Evolutionary conservation across 2,888 invertebrate genomes (phyloP), one percentile per base, ranked within the genome.

Genomic region (Limnephilus lunatus): DNA sequence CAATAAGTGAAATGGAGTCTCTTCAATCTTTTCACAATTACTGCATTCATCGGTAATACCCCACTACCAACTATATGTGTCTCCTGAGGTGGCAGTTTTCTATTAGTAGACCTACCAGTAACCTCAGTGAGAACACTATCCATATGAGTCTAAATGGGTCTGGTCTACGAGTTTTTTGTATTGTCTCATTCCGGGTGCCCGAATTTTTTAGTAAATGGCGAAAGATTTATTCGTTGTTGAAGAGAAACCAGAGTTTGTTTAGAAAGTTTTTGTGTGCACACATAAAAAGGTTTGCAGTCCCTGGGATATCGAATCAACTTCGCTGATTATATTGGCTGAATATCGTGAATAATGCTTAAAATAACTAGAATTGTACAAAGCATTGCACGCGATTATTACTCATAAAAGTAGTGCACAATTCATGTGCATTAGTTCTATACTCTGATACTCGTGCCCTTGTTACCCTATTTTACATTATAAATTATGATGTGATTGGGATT

Each of bases 141-240:
- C 1, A 12, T 44, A 44, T 44, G 9, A 39, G 11, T 44, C 2
- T 12, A 5, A 0, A 39, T 9, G 11, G 44, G 12, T 44, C 44
- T 39, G 9, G 39, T 39, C 44, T 1, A 39, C 11, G 44, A 48
- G 44, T 14, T 1, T 12, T 48, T 48, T 15, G 44, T 1, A 44
- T 48, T 48, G 14, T 48, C 14, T 48, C 14, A 12, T 48, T 48
- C 44, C 14, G 44, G 12, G 44, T 48, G 44, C 14, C 14, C 44
- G 97, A 97, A 97, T 97, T 97, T 97, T 97, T 97, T 97, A 97
- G 97, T 97, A 97, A 97, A 97, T 97, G 97, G 97, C 97, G 97
- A 97, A 97, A 97, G 97, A 97, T 97, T 97, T 97, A 96, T 97
- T 95, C 97, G 97, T 96, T 68, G 95, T 95, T 97, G 97, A 97